Evolutionary conservation across 2,888 invertebrate genomes (phyloP), one percentile per base, ranked within the genome.

Genomic region (Drosophila lutescens): DNA sequence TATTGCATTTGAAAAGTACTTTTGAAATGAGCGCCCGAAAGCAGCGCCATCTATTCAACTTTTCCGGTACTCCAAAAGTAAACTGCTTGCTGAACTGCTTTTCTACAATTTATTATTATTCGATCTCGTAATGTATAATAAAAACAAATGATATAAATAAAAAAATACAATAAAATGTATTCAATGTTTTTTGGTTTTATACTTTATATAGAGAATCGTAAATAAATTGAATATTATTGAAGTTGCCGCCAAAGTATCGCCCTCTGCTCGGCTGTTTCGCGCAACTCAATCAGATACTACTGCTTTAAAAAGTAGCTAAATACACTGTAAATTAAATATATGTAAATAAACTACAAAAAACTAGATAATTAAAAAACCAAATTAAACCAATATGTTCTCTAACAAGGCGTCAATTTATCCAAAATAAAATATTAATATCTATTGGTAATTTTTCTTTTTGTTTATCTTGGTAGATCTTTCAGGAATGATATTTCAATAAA

Each of bases 11-110:
- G 17, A 66, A 49, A 13, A 32, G 13, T 9, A 5, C 2, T 5
- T 49, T 49, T 4, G 4, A 34, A 20, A 4, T 34, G 13, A 6
- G 49, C 67, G 69, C 40, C 20, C 0, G 23, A 0, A 0, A 0
- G 1, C 2, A n/a, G 51, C 65, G 46, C 13, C 65, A 46, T 43
- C 65, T 53, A 9, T 15, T 2, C 8, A 0, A 10, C 4, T 4
- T 12, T 0, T 0, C 23, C 2, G 15, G 5, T 30, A 36, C n/a
- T 26, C 0, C 5, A 8, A 5, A 2, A 9, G n/a, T 17, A 0
- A 3, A 36, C 10, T 59, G 59, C 57, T 43, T 51, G 10, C 13
- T 23, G 7, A 15, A 59, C 36, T 46, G 60, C 36, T 60, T 40
- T 17, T 2, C 9, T 30, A 15, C 9, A 6, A 0, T 6, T 17